Base-by-base conservation (phyloP, 2,888 invertebrate genomes). In the Andrena camellia region DNA sequence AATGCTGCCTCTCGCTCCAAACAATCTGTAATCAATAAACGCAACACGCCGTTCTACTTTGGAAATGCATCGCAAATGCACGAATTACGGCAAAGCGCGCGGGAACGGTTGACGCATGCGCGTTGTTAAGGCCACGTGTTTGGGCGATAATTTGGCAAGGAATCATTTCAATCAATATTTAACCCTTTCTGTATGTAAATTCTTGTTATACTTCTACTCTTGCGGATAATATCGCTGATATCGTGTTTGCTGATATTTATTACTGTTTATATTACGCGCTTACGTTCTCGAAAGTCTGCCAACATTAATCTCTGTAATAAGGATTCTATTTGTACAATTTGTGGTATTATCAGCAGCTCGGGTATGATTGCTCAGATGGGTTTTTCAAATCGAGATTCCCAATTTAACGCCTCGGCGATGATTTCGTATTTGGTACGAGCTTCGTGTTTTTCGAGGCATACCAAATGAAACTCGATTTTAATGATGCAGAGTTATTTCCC, bases 21-120 rank as follows among this genome's bases (percentile, higher is more conserved):
- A 63, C 3, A 72, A 68, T 59, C 31, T 60, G 50, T 52, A 67
- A 80, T 79, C 74, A 54, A 74, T 82, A 79, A 31, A 20, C 35
- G 52, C 70, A 60, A 67, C 62, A 20, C 54, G 5, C 31, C 33
- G 29, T 29, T 35, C 13, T 7, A 5, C 23, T 35, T 10, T 23
- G 42, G 20, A 42, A 57, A 57, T 57, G 2, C 57, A 31, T 20
- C 13, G 26, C 4, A 17, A 17, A 6, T 5, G 20, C 35, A 10
- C 33, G 69, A 8, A n/a, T n/a, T 42, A 29, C 13, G n/a, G 7
- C 10, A 48, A 48, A 13, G 23, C 63, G n/a, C 20, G 20, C 52
- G 20, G 42, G 17, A 42, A 42, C 42, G 42, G 4, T 3, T 4
- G 42, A 42, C 42, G 20, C 52, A 52, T 52, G 20, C 52, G 52